These are phyloP conservation scores for Bilobella aurantiaca DNA, from an alignment of 1,140 invertebrate genomes.

Conservation along the genomic window DNA sequence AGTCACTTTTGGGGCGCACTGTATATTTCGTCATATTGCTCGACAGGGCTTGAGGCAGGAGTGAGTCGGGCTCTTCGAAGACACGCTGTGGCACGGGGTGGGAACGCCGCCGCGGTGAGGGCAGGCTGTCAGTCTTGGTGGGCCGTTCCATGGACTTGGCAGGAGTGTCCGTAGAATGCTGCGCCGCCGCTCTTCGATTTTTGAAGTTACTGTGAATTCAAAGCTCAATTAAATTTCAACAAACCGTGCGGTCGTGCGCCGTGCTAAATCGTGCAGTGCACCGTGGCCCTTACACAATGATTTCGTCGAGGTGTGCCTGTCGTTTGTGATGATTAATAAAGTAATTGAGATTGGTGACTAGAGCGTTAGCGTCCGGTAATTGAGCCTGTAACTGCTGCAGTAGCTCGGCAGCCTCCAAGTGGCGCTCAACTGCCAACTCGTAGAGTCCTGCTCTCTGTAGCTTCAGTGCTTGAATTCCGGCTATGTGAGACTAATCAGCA, in stretches of 20 bases:
- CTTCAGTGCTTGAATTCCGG: background rate
- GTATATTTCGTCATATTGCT: background rate
- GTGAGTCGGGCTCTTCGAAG: background rate
- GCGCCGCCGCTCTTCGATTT: too few relatives aligned
- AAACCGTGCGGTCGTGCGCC: background rate
- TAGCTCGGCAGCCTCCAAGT: background rate
- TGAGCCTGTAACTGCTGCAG: background rate
- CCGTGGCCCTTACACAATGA: background rate
- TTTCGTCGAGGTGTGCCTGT: background rate
- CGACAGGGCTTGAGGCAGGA: background rate
- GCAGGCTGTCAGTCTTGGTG: constrained; percentile 3
- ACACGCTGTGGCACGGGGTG: background rate
- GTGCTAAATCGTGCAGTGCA: background rate
- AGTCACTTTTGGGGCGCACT: background rate
- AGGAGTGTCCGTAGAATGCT: too few relatives aligned
- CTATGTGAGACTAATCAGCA: constrained; percentile 2
- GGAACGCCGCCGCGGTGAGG: background rate
- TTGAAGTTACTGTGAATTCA: too few relatives aligned
- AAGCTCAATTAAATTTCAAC: too few relatives aligned
- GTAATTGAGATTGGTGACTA: background rate
- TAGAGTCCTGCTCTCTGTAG: background rate
- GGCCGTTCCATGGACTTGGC: background rate
- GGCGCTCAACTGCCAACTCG: background rate
- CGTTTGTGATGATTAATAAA: background rate
- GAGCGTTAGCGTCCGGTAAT: background rate